These are phyloP conservation scores for Eleginops maclovinus DNA, from an alignment of 2,113 vertebrate species.

Conservation along the genomic window DNA sequence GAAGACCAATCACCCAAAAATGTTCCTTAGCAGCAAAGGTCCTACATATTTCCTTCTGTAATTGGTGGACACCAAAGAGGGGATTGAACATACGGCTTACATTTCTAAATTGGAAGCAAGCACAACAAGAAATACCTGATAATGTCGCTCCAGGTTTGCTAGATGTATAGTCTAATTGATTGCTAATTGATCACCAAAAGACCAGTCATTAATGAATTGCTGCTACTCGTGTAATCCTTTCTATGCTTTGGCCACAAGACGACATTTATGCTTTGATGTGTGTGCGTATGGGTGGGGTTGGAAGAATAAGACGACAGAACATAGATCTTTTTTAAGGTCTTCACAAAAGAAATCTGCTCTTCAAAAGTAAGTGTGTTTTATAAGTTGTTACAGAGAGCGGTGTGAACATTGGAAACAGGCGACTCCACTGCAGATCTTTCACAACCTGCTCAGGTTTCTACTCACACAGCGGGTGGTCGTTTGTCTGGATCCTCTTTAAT, in stretches of 20 bases:
- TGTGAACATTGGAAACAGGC: conserved; percentile 31
- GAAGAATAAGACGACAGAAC: no score
- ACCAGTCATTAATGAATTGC: no score
- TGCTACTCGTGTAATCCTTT: neutral
- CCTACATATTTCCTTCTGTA: neutral
- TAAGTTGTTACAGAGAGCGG: conserved; percentile 12
- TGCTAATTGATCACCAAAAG: neutral
- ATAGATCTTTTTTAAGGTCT: no score
- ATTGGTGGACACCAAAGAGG: neutral
- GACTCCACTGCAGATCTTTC: conserved; percentile 19
- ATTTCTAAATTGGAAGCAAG: neutral
- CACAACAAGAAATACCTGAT: neutral
- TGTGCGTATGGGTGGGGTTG: no score
- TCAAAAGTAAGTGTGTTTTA: neutral
- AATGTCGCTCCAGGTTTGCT: neutral
- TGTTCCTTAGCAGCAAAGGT: neutral
- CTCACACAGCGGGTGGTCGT: conserved; percentile 56
- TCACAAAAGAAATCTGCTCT: no score
- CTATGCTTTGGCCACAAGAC: neutral
- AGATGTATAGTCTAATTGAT: neutral
- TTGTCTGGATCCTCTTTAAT: conserved; percentile 67
- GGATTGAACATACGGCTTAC: neutral
- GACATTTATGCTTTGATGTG: no score
- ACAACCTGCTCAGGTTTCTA: conserved; percentile 50
- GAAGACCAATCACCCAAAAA: no score